Percentiles rank a stretch among this genome's conserved stretches.
phyloP scores from a whole-genome alignment of 35 echinoderm and acorn worm species.

The Anneissia japonica region DNA sequence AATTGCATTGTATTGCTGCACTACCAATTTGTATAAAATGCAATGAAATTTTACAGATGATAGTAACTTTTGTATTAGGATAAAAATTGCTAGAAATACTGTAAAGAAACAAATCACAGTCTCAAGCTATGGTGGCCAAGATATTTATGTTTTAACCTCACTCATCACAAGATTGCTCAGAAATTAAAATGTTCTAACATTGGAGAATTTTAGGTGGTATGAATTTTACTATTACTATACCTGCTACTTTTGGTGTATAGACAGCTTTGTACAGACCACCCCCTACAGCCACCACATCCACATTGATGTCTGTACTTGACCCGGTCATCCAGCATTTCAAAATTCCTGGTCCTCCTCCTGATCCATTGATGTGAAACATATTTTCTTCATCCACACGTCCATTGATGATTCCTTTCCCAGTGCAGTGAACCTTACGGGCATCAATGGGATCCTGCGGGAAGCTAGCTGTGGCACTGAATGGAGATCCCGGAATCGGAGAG shows the following conservation, averaged over 20 bases:
- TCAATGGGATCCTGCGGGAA: slow-evolving; percentile 58
- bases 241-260: neutral
- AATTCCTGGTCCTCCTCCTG: slow-evolving; percentile 60
- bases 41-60: neutral
- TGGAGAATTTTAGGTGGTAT: too few species aligned
- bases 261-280: neutral
- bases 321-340: neutral
- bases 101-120: too few species aligned
- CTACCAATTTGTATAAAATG: neutral
- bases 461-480: slow-evolving; percentile 41
- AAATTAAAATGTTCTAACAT: too few species aligned
- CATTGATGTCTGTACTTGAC: neutral
- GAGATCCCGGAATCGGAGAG: slow-evolving; percentile 62
- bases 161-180: too few species aligned
- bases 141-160: too few species aligned
- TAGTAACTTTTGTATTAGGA: too few species aligned
- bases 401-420: slow-evolving; percentile 43
- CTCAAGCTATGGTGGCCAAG: too few species aligned
- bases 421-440: slow-evolving; percentile 48
- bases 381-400: slow-evolving; percentile 43
- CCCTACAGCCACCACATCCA: neutral
- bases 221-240: too few species aligned
- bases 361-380: slow-evolving; percentile 76
- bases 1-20: neutral
- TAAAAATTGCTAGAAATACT: too few species aligned